Evolutionary conservation across 2,888 invertebrate species (phyloP), one percentile per base, ranked within the genome.

Genomic region (Tetragonisca angustula): DNA sequence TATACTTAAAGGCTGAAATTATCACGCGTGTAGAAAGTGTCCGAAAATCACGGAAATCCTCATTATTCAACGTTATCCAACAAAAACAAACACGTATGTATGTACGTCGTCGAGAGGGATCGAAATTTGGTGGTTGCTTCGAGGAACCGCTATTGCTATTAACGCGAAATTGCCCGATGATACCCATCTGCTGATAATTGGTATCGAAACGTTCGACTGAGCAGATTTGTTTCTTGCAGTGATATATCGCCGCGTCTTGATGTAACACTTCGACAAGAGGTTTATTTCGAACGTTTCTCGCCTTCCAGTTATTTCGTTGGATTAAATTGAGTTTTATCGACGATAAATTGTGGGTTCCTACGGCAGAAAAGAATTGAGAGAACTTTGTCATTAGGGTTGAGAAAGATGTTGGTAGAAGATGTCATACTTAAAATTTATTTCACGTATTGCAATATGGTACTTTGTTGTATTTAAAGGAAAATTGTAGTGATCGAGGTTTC

Each of bases 11-110:
- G 71, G 36, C 56, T 62, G 36, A 75, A 62, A 71, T 78, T 79
- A 81, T 81, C 82, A 84, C 83, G 78, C 74, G 76, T 73, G 85
- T 85, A 83, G 85, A 82, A 76, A 87, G 83, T 77, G 81, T 76
- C 76, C 76, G 21, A 68, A 36, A 83, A 79, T 83, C 67, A 77
- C 73, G 54, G 73, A 73, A 67, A 75, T 79, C 49, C 24, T 81
- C 43, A 43, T 43, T 52, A 43, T 68, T 49, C 32, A 50, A 27
- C 56, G 69, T n/a, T 5, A 5, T 36, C 59, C 43, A 61, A 76
- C 54, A 79, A 88, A 43, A 86, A 84, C 65, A 70, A 77, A 82
- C 70, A 68, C 65, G 43, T 27, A 43, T 9, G 9, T 2, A 43
- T 9, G 43, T 1, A 43, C 59, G 6, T 49, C 61, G 17, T 50